These are phyloP conservation scores for Centrocercus urophasianus DNA, from an alignment of 2,113 vertebrate genomes.

Conservation along the genomic window DNA sequence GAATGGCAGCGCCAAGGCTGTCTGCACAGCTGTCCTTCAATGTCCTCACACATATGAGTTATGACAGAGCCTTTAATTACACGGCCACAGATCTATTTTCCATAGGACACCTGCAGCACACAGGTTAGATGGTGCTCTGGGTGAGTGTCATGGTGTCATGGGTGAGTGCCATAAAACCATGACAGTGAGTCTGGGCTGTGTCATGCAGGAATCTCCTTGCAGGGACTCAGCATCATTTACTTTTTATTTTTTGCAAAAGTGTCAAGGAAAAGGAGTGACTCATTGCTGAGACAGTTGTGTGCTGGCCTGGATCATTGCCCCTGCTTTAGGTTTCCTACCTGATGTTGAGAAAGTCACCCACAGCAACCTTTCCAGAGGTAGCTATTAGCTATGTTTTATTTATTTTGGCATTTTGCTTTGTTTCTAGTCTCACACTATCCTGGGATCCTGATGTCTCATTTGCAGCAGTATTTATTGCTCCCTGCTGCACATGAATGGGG, in stretches of 20 bases:
- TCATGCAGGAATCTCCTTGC: background rate
- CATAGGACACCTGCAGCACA: slow-evolving; percentile 7
- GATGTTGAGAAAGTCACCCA: slow-evolving; percentile 30
- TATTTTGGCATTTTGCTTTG: slow-evolving; percentile 54
- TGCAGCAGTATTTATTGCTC: slow-evolving; percentile 41
- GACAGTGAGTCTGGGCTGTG: slow-evolving; percentile 4
- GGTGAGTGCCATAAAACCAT: no score
- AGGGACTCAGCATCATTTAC: background rate
- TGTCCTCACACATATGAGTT: slow-evolving; percentile 32
- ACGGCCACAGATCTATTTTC: slow-evolving; percentile 35
- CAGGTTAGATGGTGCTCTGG: background rate
- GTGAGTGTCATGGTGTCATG: no score
- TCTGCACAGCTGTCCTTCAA: slow-evolving; percentile 20
- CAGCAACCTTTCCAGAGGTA: slow-evolving; percentile 57
- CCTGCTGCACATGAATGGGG: background rate
- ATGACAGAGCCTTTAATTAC: slow-evolving; percentile 12
- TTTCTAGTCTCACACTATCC: slow-evolving; percentile 20
- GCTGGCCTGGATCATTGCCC: slow-evolving; percentile 21
- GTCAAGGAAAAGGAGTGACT: slow-evolving; percentile 40
- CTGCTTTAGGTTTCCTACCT: slow-evolving; percentile 29
- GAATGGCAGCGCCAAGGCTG: slow-evolving; percentile 15
- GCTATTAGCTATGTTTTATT: slow-evolving; percentile 61
- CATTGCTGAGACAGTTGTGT: slow-evolving; percentile 1
- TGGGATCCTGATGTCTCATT: slow-evolving; percentile 30
- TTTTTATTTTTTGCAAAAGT: background rate